A percentile compares a stretch with the other conserved stretches of the same genome.
phyloP scores from a whole-genome alignment of 2,888 invertebrate genomes.

The Neoaliturus tenellus region DNA sequence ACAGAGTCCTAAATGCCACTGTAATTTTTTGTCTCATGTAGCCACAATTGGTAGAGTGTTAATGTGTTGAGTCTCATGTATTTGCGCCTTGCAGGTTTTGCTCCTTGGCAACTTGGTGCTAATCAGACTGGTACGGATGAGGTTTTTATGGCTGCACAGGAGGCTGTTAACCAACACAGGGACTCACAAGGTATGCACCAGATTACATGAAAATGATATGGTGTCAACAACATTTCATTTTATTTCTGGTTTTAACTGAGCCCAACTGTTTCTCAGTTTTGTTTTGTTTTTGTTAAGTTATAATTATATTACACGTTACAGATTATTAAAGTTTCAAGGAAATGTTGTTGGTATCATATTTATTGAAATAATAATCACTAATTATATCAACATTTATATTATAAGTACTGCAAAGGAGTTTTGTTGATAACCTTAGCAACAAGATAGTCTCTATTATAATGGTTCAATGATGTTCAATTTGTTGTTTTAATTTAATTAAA shows the following conservation, averaged over 20 bases:
- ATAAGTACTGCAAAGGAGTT: slow-evolving; percentile 13
- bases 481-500: too few species aligned
- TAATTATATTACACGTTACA: too few species aligned
- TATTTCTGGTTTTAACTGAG: neutral
- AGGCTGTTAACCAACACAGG: slow-evolving; percentile 85
- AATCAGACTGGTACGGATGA: slow-evolving; percentile 77
- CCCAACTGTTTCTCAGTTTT: too few species aligned
- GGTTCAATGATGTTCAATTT: neutral
- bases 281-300: too few species aligned
- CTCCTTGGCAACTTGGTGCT: slow-evolving; percentile 87
- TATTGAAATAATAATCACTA: neutral
- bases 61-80: neutral
- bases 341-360: slow-evolving; percentile 41
- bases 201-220: slow-evolving; percentile 17
- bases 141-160: slow-evolving; percentile 89
- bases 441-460: neutral
- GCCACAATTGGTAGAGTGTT: neutral
- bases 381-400: neutral
- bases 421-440: slow-evolving; percentile 13
- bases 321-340: too few species aligned
- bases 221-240: slow-evolving; percentile 29
- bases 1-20: too few species aligned
- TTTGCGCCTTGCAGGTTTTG: slow-evolving; percentile 80
- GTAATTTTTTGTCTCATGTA: neutral
- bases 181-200: slow-evolving; percentile 93